Evolutionary conservation across 64 coral and sea anemone genomes (phyloP).

Genomic region (Porites australiensis): DNA sequence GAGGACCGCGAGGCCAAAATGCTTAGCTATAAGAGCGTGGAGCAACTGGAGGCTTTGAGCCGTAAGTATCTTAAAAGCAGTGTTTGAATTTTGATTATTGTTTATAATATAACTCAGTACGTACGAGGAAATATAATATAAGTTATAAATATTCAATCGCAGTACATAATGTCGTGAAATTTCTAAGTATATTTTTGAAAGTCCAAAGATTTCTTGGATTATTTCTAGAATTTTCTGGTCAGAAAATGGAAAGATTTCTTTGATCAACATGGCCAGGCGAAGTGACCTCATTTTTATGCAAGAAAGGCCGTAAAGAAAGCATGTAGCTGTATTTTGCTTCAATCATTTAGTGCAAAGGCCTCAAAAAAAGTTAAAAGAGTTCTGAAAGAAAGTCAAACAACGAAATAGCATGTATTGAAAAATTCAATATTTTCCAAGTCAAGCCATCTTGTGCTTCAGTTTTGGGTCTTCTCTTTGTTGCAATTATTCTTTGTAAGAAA

Average conservation of each 20-base stretch:
- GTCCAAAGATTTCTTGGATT: background rate
- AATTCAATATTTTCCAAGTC: background rate
- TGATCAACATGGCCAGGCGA: too few species aligned
- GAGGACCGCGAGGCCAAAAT: conserved; percentile 17
- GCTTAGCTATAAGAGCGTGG: conserved; percentile 15
- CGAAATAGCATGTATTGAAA: too few species aligned
- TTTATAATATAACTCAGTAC: background rate
- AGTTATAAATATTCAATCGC: too few species aligned
- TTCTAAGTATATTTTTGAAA: background rate
- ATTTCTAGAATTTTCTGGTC: too few species aligned
- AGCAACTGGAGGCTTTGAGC: conserved; percentile 31
- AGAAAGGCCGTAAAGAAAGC: too few species aligned
- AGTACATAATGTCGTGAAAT: background rate
- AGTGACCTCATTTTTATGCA: too few species aligned
- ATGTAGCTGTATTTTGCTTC: too few species aligned
- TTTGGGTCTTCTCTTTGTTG: background rate
- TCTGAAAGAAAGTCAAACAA: too few species aligned
- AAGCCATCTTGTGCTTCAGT: background rate
- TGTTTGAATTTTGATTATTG: background rate
- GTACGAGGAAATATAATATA: background rate
- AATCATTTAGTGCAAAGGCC: too few species aligned
- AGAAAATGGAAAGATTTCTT: too few species aligned
- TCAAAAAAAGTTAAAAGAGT: too few species aligned
- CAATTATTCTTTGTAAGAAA: background rate
- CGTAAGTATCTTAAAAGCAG: conserved; percentile 2